Evolutionary conservation across 2,113 vertebrate genomes (phyloP).

Genomic region (Gnathonemus longibarbis): DNA sequence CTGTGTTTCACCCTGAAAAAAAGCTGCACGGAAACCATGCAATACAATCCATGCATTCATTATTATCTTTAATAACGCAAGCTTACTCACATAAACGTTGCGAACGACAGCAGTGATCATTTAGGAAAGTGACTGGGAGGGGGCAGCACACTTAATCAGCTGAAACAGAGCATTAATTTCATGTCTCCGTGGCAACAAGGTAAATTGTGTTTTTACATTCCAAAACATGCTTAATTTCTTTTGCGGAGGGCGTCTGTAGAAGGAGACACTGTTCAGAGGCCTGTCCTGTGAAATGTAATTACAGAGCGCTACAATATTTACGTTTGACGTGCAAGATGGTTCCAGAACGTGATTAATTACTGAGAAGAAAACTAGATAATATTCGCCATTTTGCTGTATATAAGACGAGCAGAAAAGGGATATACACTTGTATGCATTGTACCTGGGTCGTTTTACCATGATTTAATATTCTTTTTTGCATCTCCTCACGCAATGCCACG

Average conservation of each 20-base stretch:
- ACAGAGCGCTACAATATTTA: neutral
- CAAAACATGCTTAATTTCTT: conserved; percentile 49
- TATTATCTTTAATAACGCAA: neutral
- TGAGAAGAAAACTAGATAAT: neutral
- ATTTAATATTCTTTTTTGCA: neutral
- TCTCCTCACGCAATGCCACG: neutral
- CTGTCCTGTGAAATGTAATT: neutral
- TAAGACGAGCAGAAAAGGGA: neutral
- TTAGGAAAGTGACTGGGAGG: conserved; percentile 27
- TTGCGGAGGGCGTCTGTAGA: neutral
- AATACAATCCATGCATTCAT: neutral
- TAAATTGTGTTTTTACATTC: conserved; percentile 66
- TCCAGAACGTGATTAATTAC: neutral
- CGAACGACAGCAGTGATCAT: conserved; percentile 37
- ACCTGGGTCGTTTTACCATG: neutral
- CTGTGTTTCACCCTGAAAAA: neutral
- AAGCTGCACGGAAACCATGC: neutral
- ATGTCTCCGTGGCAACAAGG: conserved; percentile 55
- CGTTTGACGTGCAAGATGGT: neutral
- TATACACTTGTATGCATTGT: neutral
- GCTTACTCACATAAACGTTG: conserved; percentile 52
- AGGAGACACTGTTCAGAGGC: neutral
- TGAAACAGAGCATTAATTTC: conserved; percentile 59
- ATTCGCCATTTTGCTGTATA: neutral
- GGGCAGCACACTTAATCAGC: conserved; percentile 56